A percentile compares a stretch with the other conserved stretches of the same genome.
phyloP scores from a whole-genome alignment of 2,797 vertebrate species.

The Lates japonicus region DNA sequence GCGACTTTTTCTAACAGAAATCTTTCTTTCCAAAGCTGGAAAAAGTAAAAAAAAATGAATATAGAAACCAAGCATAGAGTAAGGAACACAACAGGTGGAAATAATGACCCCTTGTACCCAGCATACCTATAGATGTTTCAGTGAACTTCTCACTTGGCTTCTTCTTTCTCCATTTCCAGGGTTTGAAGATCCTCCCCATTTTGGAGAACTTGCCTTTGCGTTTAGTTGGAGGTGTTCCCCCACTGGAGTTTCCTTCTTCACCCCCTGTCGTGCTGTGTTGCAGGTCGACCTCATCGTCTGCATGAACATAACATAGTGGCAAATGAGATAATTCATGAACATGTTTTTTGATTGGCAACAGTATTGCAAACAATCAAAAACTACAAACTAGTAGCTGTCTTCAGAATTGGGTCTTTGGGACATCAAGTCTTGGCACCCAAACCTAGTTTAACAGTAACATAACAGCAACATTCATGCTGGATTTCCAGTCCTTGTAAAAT shows the following conservation, averaged over 20 bases:
- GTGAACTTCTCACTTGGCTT: constrained; percentile 95
- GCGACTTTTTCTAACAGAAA: constrained; percentile 94
- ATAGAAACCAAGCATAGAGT: not conserved
- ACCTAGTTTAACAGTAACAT: not conserved
- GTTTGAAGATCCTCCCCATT: constrained; percentile 96
- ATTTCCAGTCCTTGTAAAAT: not conserved
- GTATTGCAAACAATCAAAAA: not conserved
- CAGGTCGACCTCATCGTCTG: constrained; percentile 87
- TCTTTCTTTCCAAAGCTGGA: constrained; percentile 95
- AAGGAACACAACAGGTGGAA: not conserved
- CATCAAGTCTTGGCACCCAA: not conserved
- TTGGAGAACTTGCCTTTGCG: constrained; percentile 95
- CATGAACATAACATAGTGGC: not conserved
- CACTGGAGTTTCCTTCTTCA: constrained; percentile 88
- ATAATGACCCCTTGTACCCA: not conserved
- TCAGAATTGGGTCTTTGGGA: not conserved
- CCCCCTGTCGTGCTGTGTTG: constrained; percentile 76
- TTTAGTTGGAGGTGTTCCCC: constrained; percentile 88
- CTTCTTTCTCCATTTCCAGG: constrained; percentile 99
- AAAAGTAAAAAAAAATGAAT: not conserved
- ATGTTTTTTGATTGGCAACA: not conserved
- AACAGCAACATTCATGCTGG: not conserved
- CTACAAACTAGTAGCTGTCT: not conserved
- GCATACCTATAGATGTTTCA: constrained; percentile 93
- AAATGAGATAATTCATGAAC: not conserved